Conservation (phyloP, 2,113 vertebrate species). For the Nymphicus hollandicus region DNA sequence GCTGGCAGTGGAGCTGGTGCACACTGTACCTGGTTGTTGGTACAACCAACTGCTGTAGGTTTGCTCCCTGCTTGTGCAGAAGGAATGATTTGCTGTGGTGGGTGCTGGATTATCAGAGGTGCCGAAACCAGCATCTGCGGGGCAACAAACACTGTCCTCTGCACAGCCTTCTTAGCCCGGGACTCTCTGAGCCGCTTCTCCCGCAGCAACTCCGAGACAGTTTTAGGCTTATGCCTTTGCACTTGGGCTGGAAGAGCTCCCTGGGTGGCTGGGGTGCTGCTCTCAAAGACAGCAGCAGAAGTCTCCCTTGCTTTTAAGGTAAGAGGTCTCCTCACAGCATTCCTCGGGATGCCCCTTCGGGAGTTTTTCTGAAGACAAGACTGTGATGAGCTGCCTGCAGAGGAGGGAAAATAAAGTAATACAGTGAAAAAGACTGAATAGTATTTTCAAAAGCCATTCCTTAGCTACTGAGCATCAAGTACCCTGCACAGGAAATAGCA, state of each 20-base stretch:
- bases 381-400: not conserved
- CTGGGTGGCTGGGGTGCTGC: rapidly evolving
- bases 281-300: rapidly evolving
- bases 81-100: not conserved
- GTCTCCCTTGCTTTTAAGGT: not conserved
- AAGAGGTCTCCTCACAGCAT: not conserved
- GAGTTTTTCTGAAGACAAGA: not conserved
- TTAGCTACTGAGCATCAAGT: not conserved
- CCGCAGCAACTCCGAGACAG: slow-evolving; percentile 71
- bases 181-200: slow-evolving; percentile 63
- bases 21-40: not conserved
- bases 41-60: not conserved
- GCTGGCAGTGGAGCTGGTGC: not conserved
- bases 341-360: not conserved
- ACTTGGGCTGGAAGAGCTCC: not conserved
- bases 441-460: not conserved
- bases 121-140: slow-evolving; percentile 60
- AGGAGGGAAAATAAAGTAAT: not conserved
- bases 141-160: not conserved
- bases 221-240: slow-evolving; percentile 65
- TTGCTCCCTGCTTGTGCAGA: not conserved
- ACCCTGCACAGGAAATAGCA: not conserved
- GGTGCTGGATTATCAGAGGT: slow-evolving; percentile 45
- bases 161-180: not conserved
- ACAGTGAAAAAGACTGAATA: not conserved